Conservation (phyloP, 2,113 vertebrate genomes). For the Amblyopsis rosae region DNA sequence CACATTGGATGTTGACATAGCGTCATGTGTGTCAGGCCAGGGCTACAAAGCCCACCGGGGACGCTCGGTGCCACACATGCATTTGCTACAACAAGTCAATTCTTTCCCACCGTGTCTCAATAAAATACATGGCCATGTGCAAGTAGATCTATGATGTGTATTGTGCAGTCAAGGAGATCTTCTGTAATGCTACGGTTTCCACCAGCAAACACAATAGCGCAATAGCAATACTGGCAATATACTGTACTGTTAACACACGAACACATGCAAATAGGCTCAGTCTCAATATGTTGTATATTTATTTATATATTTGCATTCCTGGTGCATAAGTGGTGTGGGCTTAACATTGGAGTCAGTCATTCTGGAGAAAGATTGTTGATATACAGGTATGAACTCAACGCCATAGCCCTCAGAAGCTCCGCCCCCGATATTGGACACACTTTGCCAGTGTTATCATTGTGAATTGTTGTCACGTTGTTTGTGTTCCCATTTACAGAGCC, state of each 20-base stretch:
- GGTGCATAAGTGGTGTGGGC: no score
- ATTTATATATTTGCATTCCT: neutral
- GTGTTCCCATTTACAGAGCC: no score
- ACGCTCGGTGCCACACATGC: constrained; percentile 32
- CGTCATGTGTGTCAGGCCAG: constrained; percentile 28
- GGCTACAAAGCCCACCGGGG: constrained; percentile 44
- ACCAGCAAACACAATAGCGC: neutral
- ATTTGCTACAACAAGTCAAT: constrained; percentile 52
- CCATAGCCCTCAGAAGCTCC: no score
- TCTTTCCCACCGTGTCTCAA: constrained; percentile 39
- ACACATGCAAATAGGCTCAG: neutral
- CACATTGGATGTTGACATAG: constrained; percentile 52
- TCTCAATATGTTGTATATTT: neutral
- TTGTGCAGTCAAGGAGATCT: no score
- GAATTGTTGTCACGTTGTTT: no score
- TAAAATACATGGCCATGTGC: constrained; percentile 2
- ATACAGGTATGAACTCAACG: no score
- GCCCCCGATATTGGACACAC: no score
- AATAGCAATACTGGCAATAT: no score
- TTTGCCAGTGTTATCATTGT: no score
- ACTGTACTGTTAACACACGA: neutral
- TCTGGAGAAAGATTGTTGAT: no score
- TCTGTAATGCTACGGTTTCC: constrained; percentile 10
- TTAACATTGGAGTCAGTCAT: no score
- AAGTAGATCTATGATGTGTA: no score